Conservation (phyloP, 2,113 vertebrate genomes). For the Stercorarius parasiticus region DNA sequence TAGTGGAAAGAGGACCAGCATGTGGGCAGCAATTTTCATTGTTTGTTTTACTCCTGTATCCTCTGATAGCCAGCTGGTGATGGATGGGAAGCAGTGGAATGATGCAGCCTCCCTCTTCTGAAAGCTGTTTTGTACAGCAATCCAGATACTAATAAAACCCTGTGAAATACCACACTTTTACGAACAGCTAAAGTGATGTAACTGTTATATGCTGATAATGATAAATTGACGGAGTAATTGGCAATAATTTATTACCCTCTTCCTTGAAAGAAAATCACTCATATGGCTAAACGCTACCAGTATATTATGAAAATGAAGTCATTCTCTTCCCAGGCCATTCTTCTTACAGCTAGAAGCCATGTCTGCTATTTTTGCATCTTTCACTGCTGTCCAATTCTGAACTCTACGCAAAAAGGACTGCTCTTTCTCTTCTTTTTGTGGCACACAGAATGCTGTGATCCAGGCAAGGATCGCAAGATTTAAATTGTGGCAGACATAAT, state of each 20-base stretch:
- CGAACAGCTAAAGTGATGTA: background rate
- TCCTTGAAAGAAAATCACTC: background rate
- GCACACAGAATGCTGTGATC: background rate
- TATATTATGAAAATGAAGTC: background rate
- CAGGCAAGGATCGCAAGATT: background rate
- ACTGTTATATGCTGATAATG: constrained; percentile 18
- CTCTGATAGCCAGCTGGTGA: constrained; percentile 41
- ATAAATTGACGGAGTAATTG: constrained; percentile 33
- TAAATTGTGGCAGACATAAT: background rate
- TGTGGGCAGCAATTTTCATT: constrained; percentile 46
- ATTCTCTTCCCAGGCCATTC: background rate
- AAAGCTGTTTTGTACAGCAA: background rate
- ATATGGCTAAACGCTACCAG: background rate
- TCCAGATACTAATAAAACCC: constrained; percentile 37
- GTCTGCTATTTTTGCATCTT: background rate
- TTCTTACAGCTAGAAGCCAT: background rate
- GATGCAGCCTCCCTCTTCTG: background rate
- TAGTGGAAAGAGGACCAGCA: background rate
- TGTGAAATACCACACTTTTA: constrained; percentile 28
- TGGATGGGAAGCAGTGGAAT: constrained; percentile 3
- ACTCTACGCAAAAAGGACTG: background rate
- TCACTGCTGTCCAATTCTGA: background rate
- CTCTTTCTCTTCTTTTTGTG: background rate
- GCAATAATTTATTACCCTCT: constrained; percentile 24
- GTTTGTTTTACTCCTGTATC: constrained; percentile 34